Evolutionary conservation across 2,888 invertebrate genomes (phyloP), one percentile per base, ranked within the genome.

Genomic region (Plebejus argus): DNA sequence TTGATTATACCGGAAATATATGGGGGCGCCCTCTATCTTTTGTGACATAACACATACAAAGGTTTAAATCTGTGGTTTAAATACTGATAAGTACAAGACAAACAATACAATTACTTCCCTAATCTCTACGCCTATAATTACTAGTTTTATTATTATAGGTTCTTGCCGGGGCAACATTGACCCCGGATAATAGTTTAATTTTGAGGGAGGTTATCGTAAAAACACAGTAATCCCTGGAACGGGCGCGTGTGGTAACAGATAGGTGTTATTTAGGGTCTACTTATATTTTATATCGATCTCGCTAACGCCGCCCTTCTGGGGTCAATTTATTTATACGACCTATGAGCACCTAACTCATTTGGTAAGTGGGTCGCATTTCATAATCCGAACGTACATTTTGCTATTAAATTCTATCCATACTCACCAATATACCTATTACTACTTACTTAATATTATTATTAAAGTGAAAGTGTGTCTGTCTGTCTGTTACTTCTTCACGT

Each of bases 281-380:
- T 66, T 66, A 66, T 66, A 66, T 66, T 66, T 66, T 28, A 66
- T 66, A 66, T 66, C 66, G 66, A 66, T 66, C 61, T 61, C 66
- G 6, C 66, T 6, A 33, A 66, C 33, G 66, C 28, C 28, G 28
- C 66, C 66, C 66, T 66, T 66, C 28, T 23, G 66, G 66, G 66
- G 66, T 66, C 66, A 66, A 66, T 66, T 66, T 66, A 33, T 66
- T 66, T 66, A 66, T 66, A 66, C 66, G 66, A 66, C 33, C 66
- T 66, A 33, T 33, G 66, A 66, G 66, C 66, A 28, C 66, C 66
- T 66, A 66, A 66, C 66, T 66, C 66, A 66, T 66, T 66, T 66
- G 66, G 66, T 28, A 66, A 66, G 28, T 66, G 66, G 66, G 66
- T 33, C 33, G 6, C 66, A 66, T 66, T 28, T 33, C 33, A 28